Conservation (phyloP, 2,888 invertebrate genomes). For the Entomobrya multifasciata region DNA sequence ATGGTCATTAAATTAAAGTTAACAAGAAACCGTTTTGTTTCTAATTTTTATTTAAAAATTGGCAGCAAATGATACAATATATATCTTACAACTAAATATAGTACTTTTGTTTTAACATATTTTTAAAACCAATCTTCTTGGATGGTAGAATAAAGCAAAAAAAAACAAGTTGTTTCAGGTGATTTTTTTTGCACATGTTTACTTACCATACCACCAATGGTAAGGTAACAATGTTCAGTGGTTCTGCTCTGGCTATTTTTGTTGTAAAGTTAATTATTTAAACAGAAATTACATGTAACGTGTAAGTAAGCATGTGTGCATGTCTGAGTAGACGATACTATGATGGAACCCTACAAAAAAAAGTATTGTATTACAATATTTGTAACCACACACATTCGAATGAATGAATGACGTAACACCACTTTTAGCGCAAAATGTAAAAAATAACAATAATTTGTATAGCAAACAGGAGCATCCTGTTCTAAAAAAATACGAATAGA, state of each 20-base stretch:
- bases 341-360: neutral
- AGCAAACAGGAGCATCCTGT: neutral
- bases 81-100: neutral
- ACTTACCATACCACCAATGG: neutral
- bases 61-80: conserved; percentile 10
- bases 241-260: conserved; percentile 42
- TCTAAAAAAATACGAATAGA: neutral
- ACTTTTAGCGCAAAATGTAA: neutral
- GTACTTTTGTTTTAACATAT: no score
- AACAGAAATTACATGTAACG: no score
- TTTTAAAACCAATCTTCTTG: neutral
- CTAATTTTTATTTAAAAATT: conserved; percentile 15
- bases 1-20: conserved; percentile 9
- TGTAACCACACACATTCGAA: no score
- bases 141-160: neutral
- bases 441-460: neutral
- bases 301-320: no score
- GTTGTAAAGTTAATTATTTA: neutral
- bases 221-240: conserved; percentile 2
- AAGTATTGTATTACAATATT: neutral
- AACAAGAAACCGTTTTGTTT: conserved; percentile 36
- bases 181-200: conserved; percentile 13
- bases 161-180: neutral
- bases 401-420: conserved; percentile 28
- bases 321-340: conserved; percentile 2